phyloP scores from a whole-genome alignment of 2,888 invertebrate species.

The Chironomus riparius region DNA sequence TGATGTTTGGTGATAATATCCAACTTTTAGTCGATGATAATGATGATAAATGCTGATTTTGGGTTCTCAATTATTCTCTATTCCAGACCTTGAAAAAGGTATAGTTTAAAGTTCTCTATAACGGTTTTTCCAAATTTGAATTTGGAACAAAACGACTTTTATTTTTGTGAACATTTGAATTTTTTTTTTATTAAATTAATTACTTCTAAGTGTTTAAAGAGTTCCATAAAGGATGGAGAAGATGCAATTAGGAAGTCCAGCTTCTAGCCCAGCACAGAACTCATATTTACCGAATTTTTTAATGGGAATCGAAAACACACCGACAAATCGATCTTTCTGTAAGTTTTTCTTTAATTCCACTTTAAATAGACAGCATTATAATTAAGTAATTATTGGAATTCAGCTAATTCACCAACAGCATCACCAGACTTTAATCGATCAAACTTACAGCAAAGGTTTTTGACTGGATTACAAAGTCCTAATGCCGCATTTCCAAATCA shows the following conservation, averaged over 20 bases:
- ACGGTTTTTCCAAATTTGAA: neutral
- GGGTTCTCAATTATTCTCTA: no score
- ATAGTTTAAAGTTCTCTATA: no score
- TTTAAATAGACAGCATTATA: neutral
- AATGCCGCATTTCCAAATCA: neutral
- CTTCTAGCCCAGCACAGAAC: slow-evolving; percentile 60
- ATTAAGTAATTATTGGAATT: neutral
- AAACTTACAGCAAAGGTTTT: slow-evolving; percentile 45
- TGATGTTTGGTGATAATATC: no score
- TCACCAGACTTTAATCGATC: slow-evolving; percentile 46
- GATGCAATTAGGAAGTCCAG: slow-evolving; percentile 72
- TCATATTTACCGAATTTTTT: slow-evolving; percentile 70
- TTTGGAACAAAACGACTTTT: neutral
- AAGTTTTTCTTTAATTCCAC: slow-evolving; percentile 34
- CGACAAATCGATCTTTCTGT: slow-evolving; percentile 47
- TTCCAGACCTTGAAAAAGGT: no score
- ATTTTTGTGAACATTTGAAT: neutral
- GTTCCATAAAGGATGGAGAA: slow-evolving; percentile 57
- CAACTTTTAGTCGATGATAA: no score
- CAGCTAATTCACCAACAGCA: slow-evolving; percentile 43
- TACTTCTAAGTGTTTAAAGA: neutral
- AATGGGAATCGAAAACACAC: slow-evolving; percentile 51
- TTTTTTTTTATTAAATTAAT: neutral
- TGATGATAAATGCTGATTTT: no score
- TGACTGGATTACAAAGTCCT: slow-evolving; percentile 33